Evolutionary conservation across 2,888 invertebrate genomes (phyloP).

Genomic region (Taphrorychus bicolor): DNA sequence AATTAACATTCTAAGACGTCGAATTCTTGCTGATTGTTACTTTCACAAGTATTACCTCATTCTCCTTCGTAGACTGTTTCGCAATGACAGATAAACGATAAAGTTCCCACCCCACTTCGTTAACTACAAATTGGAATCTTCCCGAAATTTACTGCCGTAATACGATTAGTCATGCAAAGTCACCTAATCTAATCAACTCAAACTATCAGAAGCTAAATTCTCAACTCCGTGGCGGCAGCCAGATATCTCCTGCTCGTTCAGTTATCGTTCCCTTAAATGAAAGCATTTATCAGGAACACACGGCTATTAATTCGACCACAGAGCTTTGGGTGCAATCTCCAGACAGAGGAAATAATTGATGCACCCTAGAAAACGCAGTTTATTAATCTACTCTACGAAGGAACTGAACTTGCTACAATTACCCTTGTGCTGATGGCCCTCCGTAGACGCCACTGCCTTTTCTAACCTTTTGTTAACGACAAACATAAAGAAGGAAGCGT

Average conservation of each 20-base stretch:
- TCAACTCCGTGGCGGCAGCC: neutral
- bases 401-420: neutral
- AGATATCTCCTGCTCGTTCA: neutral
- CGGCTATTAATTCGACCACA: constrained; percentile 19
- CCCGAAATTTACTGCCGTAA: neutral
- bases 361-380: constrained; percentile 10
- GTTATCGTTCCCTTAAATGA: constrained; percentile 12
- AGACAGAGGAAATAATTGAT: constrained; percentile 10
- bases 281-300: constrained; percentile 25
- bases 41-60: neutral
- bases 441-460: too few relatives aligned
- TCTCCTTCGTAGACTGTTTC: neutral
- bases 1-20: too few relatives aligned
- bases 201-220: constrained; percentile 3
- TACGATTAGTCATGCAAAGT: constrained; percentile 1
- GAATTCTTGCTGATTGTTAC: neutral
- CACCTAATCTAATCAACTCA: constrained; percentile 2
- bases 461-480: too few relatives aligned
- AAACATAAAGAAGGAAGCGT: too few relatives aligned
- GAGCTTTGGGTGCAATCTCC: neutral
- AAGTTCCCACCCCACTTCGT: neutral
- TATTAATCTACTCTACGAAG: constrained; percentile 11
- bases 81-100: neutral
- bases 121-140: neutral
- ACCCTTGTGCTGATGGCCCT: too few relatives aligned